Evolutionary conservation across 2,888 invertebrate species (phyloP), one percentile per base, ranked within the genome.

Genomic region (Dastarcus helophoroides): DNA sequence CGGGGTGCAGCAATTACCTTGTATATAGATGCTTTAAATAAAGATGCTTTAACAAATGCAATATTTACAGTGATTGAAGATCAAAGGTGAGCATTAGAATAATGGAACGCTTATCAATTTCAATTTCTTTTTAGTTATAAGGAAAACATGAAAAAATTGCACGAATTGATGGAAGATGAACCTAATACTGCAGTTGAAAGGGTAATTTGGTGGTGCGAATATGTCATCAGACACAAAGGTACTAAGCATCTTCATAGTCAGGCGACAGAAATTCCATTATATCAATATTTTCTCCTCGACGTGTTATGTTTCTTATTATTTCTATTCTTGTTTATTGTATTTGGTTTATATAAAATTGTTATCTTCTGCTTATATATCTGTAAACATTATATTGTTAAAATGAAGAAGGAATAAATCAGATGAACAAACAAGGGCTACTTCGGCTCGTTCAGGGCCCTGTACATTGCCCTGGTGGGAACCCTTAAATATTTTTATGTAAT

Each of bases 1-100:
- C 39, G 50, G 19, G 50, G 51, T 7, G 53, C 61, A 23, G 64
- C 63, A 2, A 9, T 55, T 1, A 39, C 38, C 27, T 28, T 64
- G 0, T 51, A 60, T 9, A 44, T 58, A 8, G 46, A 53, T 12
- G 42, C 49, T 0, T 22, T 62, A 0, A 51, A 49, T 7, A 53
- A 52, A 14, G 42, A 52, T 3, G 11, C 36, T 5, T 37, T 65
- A 2, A 46, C 35, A 4, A 33, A 46, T 11, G 51, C 55, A 1
- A 48, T 64, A 1, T 24, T 12, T 29, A 43, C 24, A 37, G 36
- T 42, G 7, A 39, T 44, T n/a, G 25, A 9, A 1, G 41, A 46
- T 29, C 25, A 38, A 5, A 42, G 21, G 46, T 46, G 36, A 36
- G 31, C n/a, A n/a, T n/a, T n/a, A n/a, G n/a, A n/a, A n/a, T n/a